Conservation (phyloP, 23 tunicate species). For the Trididemnum clinides region DNA sequence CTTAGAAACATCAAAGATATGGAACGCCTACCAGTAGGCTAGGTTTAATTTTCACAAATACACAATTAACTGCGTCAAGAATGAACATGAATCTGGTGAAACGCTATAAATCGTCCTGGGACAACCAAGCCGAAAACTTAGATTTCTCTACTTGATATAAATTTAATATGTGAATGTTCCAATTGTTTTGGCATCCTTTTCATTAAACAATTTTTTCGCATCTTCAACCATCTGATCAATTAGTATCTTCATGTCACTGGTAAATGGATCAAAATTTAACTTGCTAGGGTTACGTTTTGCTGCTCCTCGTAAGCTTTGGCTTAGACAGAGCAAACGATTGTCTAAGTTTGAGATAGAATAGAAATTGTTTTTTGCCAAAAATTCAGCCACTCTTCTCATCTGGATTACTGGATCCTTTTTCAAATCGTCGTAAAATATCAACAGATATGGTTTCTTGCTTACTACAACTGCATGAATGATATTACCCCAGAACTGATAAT, state of each 20-base stretch:
- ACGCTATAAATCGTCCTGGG: no score
- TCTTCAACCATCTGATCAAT: not conserved
- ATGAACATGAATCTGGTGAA: no score
- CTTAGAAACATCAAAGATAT: no score
- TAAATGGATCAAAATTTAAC: not conserved
- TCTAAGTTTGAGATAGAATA: not conserved
- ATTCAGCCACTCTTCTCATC: not conserved
- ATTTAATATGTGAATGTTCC: no score
- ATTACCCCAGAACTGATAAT: not conserved
- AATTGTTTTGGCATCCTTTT: not conserved
- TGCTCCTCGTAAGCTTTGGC: not conserved
- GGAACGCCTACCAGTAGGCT: no score
- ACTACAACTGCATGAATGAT: not conserved
- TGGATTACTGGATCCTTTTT: not conserved
- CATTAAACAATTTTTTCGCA: not conserved
- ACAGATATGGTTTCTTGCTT: not conserved
- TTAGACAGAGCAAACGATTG: not conserved
- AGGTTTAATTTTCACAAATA: no score
- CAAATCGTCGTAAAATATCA: not conserved
- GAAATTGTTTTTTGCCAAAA: not conserved
- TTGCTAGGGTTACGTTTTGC: not conserved
- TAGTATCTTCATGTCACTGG: not conserved
- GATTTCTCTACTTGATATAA: no score
- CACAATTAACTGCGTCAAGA: no score
- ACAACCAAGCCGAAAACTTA: no score